Base-by-base conservation (phyloP, 2,113 vertebrate genomes). In the Accipiter cooperii region DNA sequence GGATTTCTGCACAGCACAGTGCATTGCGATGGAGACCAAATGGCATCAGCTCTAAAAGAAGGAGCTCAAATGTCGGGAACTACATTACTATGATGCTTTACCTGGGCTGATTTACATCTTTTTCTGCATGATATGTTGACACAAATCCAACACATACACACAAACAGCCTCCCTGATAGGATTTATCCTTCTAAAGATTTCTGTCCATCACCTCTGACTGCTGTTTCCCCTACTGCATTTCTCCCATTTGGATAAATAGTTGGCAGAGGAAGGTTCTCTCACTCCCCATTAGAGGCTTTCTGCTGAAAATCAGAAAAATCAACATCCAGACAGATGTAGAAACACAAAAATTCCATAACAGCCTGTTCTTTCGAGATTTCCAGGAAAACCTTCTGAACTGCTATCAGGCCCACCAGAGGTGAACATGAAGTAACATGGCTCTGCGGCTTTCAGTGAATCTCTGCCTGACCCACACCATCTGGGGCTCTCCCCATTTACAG, bases 11-110 rank as follows among this genome's bases (percentile, higher is more conserved):
- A n/a, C 36, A 74, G 86, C 76, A 47, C 36, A 34, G 33, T 13
- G 61, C 71, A 97, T 95, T 83, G 85, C 96, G 47, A 88, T 94
- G 96, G 96, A 94, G 90, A 93, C 93, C 84, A 77, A 64, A 71
- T 2, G 46, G 87, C 93, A 93, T 3, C 68, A 63, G 80, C n/a
- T 55, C 58, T 24, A 12, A 58, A 57, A 89, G 17, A 65, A 74
- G 51, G 55, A 81, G 61, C 61, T 65, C 26, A 17, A 8, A 76
- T 52, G 70, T 25, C 95, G 94, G 81, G 28, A 80, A 55, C 87
- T 83, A 70, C 78, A 29, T 26, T 24, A 1, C 25, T 49, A 7
- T 14, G 55, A 3, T 42, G 54, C 36, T 29, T 74, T 9, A 89
- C 87, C 93, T 76, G 84, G 47, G 40, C 73, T 81, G 55, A 47